Evolutionary conservation across 2,888 invertebrate genomes (phyloP).

Genomic region (Dyspetes luteomarginatus): DNA sequence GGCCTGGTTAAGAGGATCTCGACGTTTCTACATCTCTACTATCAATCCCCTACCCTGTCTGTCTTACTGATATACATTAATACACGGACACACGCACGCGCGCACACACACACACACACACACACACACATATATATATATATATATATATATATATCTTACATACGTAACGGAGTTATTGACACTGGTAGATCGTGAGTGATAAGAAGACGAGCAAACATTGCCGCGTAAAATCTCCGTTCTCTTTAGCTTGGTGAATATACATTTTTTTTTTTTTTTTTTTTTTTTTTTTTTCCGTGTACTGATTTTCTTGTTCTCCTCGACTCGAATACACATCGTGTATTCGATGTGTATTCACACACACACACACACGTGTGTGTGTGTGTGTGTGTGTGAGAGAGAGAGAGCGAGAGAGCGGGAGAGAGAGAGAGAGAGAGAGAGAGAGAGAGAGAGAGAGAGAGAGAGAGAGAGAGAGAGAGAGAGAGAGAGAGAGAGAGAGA

Average conservation of each 20-base stretch:
- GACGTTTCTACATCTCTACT: conserved; percentile 42
- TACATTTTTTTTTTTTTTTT: neutral
- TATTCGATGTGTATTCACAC: neutral
- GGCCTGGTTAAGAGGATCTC: conserved; percentile 44
- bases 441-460: no score
- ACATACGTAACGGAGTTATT: conserved; percentile 38
- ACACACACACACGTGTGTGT: no score
- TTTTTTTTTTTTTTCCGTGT: neutral
- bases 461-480: no score
- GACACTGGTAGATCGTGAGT: conserved; percentile 37
- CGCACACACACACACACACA: neutral
- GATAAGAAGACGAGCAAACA: conserved; percentile 54
- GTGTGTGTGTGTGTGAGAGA: conserved; percentile 4
- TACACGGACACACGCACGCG: neutral
- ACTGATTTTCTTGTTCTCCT: neutral
- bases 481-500: no score
- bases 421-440: no score
- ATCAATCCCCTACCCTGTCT: conserved; percentile 20
- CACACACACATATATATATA: neutral
- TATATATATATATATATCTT: conserved; percentile 12
- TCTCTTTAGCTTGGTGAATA: neutral
- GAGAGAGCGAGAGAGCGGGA: neutral
- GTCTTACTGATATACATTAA: neutral
- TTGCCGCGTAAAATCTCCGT: conserved; percentile 27
- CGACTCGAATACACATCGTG: conserved; percentile 4